A percentile compares a stretch with the other conserved stretches of the same genome.
Conservation (phyloP, 1,140 invertebrate genomes). For the Oedothorax gibbosus region DNA sequence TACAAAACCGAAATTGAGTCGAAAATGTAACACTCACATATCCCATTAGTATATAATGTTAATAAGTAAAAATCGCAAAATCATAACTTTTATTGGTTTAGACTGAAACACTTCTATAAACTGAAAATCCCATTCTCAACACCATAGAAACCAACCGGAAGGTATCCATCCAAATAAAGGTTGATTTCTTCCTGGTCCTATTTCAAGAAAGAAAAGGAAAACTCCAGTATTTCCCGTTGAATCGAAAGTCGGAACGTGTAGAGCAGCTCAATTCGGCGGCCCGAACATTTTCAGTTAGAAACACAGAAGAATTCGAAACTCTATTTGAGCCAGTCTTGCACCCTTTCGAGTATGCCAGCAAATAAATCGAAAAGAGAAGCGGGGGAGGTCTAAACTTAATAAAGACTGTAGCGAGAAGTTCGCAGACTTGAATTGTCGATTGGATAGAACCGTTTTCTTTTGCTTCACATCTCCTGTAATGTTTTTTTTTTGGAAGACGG, state of each 20-base stretch:
- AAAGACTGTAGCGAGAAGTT: conserved; percentile 27
- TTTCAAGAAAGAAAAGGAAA: no score
- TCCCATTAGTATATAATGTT: no score
- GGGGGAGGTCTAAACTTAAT: conserved; percentile 42
- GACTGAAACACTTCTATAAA: no score
- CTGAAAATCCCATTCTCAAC: no score
- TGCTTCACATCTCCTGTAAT: conserved; percentile 1
- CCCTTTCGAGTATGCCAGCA: conserved; percentile 57
- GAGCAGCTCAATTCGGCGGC: conserved; percentile 14
- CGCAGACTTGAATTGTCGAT: conserved; percentile 51
- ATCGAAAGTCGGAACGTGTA: conserved; percentile 24
- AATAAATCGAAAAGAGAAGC: conserved; percentile 29
- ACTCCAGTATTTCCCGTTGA: background rate
- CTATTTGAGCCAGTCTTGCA: conserved; percentile 43
- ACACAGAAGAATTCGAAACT: conserved; percentile 1
- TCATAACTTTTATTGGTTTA: no score
- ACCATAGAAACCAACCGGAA: background rate
- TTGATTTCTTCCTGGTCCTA: no score
- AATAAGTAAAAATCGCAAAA: no score
- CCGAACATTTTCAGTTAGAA: conserved; percentile 5
- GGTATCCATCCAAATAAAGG: conserved; percentile 1
- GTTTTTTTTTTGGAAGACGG: no score
- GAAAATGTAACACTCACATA: no score
- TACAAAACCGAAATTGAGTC: no score
- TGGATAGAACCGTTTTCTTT: conserved; percentile 40